Evolutionary conservation across 2,888 invertebrate species (phyloP), one percentile per base, ranked within the genome.

Genomic region (Furcula furcula): DNA sequence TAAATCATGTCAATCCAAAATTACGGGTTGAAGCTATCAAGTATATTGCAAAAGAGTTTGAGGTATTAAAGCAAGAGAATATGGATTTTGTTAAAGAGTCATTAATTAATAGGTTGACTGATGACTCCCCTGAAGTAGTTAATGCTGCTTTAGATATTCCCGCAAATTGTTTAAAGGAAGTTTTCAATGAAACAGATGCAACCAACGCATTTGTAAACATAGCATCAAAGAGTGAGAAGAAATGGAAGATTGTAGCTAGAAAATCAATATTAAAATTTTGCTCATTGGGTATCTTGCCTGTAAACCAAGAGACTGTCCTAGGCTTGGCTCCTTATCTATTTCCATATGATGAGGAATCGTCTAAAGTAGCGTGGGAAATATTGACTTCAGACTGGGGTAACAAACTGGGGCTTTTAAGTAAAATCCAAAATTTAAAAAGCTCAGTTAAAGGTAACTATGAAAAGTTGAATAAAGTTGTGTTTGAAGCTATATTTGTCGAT

Each of bases 1-100:
- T 97, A 0, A 94, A 95, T 56, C 95, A 97, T 71, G 84, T 92
- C 0, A 93, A 91, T 55, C 73, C 92, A 0, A 77, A 90, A 28
- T 85, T 94, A 32, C 90, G 97, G 46, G 77, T 91, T 1, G 84
- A 91, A 56, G 95, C 95, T 0, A 83, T 96, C 0, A 86, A 91
- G 48, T 91, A 91, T 45, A 77, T 97, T 6, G 76, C 91, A 0
- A 84, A 90, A 39, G 89, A 91, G 44, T 90, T 88, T 48, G 54
- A 80, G 6, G 52, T 70, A 11, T 68, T 92, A 11, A 85, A 80
- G 55, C 71, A 86, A 0, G 88, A 89, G 25, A 89, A 92, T 52
- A 65, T 84, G 16, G 91, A 91, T n/a, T 89, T 93, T 56, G 79
- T 94, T 0, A 91, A 91, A 45, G 91, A 91, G 31, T 91, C 93